Evolutionary conservation across 2,888 invertebrate species (phyloP).

Genomic region (Scaptomyza caliginosa): DNA sequence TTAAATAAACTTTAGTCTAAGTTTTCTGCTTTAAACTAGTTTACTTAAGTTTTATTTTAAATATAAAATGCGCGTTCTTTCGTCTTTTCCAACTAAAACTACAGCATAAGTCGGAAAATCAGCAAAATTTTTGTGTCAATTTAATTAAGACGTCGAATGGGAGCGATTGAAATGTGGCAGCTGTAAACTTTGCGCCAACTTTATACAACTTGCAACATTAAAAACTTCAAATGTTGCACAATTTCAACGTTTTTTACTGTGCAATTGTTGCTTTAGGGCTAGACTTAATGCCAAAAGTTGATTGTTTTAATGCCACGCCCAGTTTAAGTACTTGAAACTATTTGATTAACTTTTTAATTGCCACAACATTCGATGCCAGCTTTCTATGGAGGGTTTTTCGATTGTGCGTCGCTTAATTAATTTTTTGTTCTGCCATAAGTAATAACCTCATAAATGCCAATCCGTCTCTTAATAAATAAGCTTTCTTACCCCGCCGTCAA

Average conservation of each 20-base stretch:
- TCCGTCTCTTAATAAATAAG: conserved; percentile 19
- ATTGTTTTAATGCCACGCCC: conserved; percentile 47
- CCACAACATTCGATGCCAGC: conserved; percentile 33
- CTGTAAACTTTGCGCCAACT: conserved; percentile 31
- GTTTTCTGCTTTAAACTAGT: too few relatives aligned
- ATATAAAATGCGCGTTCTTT: conserved; percentile 1
- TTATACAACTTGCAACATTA: conserved; percentile 15
- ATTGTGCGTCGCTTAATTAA: conserved; percentile 67
- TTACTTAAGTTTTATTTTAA: background rate
- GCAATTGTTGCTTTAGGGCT: background rate
- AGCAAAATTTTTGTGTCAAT: conserved; percentile 17
- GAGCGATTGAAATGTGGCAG: conserved; percentile 6
- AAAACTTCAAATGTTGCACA: conserved; percentile 51
- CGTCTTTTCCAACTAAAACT: background rate
- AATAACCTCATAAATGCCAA: conserved; percentile 69
- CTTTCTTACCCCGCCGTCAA: background rate
- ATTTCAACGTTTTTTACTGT: conserved; percentile 41
- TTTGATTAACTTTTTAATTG: conserved; percentile 70
- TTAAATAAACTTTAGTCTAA: too few relatives aligned
- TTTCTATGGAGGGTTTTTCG: conserved; percentile 3
- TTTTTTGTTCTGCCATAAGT: conserved; percentile 54
- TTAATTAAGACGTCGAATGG: conserved; percentile 42
- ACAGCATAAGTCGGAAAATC: background rate
- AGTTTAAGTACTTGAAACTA: conserved; percentile 4
- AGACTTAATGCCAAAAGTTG: conserved; percentile 19